phyloP scores from a whole-genome alignment of 2,797 vertebrate species.

The Hyperoplus lanceolatus region DNA sequence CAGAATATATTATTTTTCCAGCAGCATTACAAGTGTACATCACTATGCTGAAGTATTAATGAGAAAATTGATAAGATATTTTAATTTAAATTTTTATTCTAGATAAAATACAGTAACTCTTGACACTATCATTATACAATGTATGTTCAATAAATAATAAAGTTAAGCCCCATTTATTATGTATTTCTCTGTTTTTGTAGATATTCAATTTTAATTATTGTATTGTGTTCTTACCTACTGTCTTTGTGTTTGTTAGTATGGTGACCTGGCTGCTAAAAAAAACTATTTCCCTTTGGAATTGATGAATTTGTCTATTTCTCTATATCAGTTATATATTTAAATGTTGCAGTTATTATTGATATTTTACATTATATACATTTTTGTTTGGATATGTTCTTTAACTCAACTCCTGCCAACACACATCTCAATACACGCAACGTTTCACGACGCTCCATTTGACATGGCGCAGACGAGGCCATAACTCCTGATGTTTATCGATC shows the following conservation, averaged over 20 bases:
- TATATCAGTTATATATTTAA: conserved; percentile 5
- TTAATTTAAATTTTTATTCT: not conserved
- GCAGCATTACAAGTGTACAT: too few species aligned
- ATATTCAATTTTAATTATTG: not conserved
- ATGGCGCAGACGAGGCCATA: conserved; percentile 58
- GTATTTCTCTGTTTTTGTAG: not conserved
- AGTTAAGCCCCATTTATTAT: not conserved
- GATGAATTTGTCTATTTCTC: not conserved
- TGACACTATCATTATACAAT: not conserved
- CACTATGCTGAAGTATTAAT: too few species aligned
- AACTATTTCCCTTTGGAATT: not conserved
- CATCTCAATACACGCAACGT: conserved; percentile 56
- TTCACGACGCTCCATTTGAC: conserved; percentile 63
- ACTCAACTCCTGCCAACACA: conserved; percentile 33
- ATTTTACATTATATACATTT: conserved; percentile 15
- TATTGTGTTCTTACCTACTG: conserved; percentile 2
- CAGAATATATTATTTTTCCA: not conserved
- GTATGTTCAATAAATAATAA: not conserved
- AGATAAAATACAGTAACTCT: not conserved
- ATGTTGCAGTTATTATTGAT: conserved; percentile 16
- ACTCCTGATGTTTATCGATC: conserved; percentile 79
- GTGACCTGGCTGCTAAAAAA: conserved; percentile 9
- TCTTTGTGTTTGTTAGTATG: not conserved
- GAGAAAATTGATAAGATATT: not conserved
- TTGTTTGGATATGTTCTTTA: conserved; percentile 19